phyloP scores from a whole-genome alignment of 2,797 vertebrate genomes.

The Neosilurus mollespiculum region DNA sequence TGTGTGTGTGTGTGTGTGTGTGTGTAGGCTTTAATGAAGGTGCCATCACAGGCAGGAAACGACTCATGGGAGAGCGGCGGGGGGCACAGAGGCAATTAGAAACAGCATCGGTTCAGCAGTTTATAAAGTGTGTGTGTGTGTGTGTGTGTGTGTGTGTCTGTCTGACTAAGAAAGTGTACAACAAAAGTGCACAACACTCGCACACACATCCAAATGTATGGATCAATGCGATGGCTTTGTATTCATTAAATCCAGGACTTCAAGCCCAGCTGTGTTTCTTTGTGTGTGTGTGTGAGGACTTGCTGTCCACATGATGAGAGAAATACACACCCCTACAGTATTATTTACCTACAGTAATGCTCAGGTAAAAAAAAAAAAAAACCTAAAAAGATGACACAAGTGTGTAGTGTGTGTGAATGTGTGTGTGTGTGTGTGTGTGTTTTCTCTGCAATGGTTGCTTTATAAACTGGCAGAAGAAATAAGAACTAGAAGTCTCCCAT shows the following conservation, averaged over 20 bases:
- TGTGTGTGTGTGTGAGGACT: not conserved
- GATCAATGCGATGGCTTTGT: constrained; percentile 21
- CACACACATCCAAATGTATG: constrained; percentile 23
- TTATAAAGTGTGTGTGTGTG: constrained; percentile 2
- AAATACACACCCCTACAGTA: not conserved
- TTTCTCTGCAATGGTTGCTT: constrained; percentile 62
- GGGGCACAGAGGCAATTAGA: constrained; percentile 38
- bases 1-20: constrained; percentile 27
- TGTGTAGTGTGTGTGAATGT: constrained; percentile 36
- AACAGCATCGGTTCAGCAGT: constrained; percentile 23
- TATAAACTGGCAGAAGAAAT: constrained; percentile 61
- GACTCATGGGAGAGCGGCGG: constrained; percentile 12
- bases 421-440: not conserved
- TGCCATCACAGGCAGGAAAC: constrained; percentile 39
- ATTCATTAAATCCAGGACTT: not conserved
- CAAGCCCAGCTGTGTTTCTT: constrained; percentile 9
- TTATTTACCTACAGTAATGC: not conserved
- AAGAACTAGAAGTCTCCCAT: constrained; percentile 64
- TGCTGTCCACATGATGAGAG: not conserved
- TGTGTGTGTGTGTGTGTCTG: constrained; percentile 4
- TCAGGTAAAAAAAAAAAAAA: not conserved
- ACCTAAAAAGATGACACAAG: not conserved
- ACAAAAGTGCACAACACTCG: constrained; percentile 14
- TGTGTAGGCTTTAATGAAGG: constrained; percentile 32
- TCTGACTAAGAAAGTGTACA: not conserved